Evolutionary conservation across 35 echinoderm and acorn worm species (phyloP).

Genomic region (Patiria miniata): DNA sequence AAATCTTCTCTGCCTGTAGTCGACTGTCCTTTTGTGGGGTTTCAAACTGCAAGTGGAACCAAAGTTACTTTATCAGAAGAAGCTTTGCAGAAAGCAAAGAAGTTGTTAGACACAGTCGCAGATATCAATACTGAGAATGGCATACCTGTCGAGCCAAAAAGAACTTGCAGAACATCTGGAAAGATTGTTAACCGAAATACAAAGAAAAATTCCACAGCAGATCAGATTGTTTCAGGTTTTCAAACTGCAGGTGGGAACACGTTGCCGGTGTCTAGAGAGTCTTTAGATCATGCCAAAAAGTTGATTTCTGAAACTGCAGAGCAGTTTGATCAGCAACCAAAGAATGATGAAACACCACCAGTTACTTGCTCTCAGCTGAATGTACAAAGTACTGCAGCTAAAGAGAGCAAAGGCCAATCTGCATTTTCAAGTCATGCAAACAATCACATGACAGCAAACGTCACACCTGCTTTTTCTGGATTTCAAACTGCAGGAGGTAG

Average conservation of each 20-base stretch:
- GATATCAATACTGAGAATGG: too few species aligned
- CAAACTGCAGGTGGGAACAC: too few species aligned
- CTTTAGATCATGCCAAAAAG: too few species aligned
- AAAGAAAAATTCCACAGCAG: background rate
- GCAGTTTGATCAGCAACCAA: background rate
- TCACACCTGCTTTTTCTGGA: slow-evolving; percentile 22
- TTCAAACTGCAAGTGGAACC: slow-evolving; percentile 58
- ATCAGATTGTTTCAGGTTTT: too few species aligned
- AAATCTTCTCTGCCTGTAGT: slow-evolving; percentile 11
- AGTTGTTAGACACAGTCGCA: slow-evolving; percentile 17
- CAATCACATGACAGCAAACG: background rate
- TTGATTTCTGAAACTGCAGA: background rate
- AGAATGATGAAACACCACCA: background rate
- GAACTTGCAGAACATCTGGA: too few species aligned
- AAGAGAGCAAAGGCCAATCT: too few species aligned
- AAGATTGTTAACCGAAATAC: background rate
- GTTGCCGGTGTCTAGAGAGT: too few species aligned
- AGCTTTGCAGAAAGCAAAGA: slow-evolving; percentile 47
- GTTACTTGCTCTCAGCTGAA: too few species aligned
- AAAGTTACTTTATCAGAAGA: slow-evolving; percentile 59
- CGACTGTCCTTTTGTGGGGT: slow-evolving; percentile 17
- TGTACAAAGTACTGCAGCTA: too few species aligned
- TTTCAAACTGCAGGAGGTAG: slow-evolving; percentile 62
- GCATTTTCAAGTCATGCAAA: background rate
- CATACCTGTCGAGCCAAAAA: too few species aligned